These are phyloP conservation scores for Ashinkailepas kermadecensis DNA, from an alignment of 2,888 invertebrate species.

Conservation along the genomic window DNA sequence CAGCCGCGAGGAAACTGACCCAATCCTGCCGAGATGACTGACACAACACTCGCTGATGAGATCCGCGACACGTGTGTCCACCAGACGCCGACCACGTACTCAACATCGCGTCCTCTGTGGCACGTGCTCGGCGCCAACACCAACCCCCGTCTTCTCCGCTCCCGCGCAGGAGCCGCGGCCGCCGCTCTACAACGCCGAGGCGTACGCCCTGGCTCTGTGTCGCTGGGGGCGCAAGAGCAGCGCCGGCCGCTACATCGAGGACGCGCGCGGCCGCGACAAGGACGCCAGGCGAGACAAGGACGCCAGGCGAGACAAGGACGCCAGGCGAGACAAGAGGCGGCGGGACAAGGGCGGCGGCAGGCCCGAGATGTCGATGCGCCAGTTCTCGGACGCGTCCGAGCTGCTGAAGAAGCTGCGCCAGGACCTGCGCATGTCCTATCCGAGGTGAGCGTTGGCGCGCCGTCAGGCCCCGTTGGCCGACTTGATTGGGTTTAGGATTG, in stretches of 20 bases:
- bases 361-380: conserved; percentile 68
- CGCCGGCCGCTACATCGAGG: conserved; percentile 27
- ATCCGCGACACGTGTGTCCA: no score
- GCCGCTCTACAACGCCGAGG: conserved; percentile 83
- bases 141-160: no score
- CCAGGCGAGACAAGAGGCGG: conserved; percentile 25
- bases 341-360: conserved; percentile 23
- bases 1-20: no score
- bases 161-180: conserved; percentile 53
- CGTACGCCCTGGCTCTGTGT: conserved; percentile 68
- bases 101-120: not conserved
- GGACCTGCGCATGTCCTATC: conserved; percentile 77
- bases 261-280: not conserved
- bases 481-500: no score
- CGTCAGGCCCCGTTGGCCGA: no score
- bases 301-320: conserved; percentile 23
- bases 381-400: conserved; percentile 80
- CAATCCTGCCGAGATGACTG: no score
- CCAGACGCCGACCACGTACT: no score
- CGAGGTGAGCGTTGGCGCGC: conserved; percentile 56
- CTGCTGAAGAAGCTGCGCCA: conserved; percentile 75
- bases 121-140: no score
- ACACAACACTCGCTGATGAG: no score
- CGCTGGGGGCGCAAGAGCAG: conserved; percentile 35
- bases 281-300: not conserved